Evolutionary conservation across 2,113 vertebrate genomes (phyloP).

Genomic region (Ceratotherium simum): DNA sequence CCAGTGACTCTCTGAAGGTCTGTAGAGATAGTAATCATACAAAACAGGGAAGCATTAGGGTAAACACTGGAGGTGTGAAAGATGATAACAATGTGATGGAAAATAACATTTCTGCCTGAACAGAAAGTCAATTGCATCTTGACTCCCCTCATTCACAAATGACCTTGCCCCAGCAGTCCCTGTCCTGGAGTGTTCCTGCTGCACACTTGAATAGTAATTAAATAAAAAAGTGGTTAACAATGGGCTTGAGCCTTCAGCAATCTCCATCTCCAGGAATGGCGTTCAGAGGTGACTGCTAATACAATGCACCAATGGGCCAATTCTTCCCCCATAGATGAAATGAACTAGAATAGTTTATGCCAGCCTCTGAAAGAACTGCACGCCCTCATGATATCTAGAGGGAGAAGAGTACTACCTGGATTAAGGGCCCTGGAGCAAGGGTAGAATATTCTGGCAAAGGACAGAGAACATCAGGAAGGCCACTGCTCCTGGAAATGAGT

Average conservation of each 20-base stretch:
- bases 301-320: constrained; percentile 84
- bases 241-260: background rate
- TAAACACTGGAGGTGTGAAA: background rate
- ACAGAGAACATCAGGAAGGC: background rate
- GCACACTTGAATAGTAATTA: background rate
- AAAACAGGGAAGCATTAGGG: constrained; percentile 6
- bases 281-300: constrained; percentile 4
- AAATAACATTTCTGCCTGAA: background rate
- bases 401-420: background rate
- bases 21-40: background rate
- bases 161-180: constrained; percentile 4
- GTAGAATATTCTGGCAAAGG: background rate
- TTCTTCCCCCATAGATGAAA: background rate
- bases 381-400: constrained; percentile 68
- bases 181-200: background rate
- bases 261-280: background rate
- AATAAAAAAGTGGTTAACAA: background rate
- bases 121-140: constrained; percentile 38
- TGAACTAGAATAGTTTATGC: background rate
- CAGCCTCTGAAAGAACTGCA: constrained; percentile 88
- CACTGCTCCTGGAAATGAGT: background rate
- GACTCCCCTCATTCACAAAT: constrained; percentile 28
- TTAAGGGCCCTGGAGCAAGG: background rate
- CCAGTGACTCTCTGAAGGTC: background rate
- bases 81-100: background rate